Base-by-base conservation (phyloP, 2,888 invertebrate genomes). In the Metacarcinus magister region DNA sequence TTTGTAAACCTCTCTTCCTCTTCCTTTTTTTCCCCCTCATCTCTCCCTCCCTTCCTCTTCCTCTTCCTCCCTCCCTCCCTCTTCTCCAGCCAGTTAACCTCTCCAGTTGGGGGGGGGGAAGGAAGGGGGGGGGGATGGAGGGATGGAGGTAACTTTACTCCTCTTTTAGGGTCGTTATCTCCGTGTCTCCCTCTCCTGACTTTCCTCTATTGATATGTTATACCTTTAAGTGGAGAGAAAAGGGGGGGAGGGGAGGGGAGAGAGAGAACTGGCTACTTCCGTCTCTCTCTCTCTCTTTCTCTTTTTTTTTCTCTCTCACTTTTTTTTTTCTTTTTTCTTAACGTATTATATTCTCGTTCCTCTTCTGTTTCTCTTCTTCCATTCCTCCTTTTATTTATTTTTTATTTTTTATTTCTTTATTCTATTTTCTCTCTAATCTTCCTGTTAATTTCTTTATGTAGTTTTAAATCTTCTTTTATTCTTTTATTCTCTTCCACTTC, bases 211-310 rank as follows among this genome's bases (percentile, higher is more conserved):
- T 87, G 87, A 87, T 87, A 87, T 32, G 87, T 39, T 87, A 87
- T 39, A 87, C 87, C 87, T 32, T 10, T 39, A 87, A 87, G 87
- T 87, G 87, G 87, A 39, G 87, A 39, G 87, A 39, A 39, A 87
- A 16, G 82, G 16, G 87, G 16, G 39, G 16, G 87, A 7, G 39
- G 39, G 10, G 75, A 8, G 75, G 28, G 67, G 7, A 3, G n/a
- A 13, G 82, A 82, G 87, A 87, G 39, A 87, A 39, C 87, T 87
- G 87, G 87, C 87, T 87, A 87, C 87, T 87, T 87, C 87, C 87
- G 39, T 87, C 28, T 87, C 39, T 87, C 87, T 87, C 39, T 87
- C 87, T 87, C 39, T 87, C 87, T 87, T 16, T 87, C 87, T 87
- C 39, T 87, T 39, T 87, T 16, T 87, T 13, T 39, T 16, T 87